Conservation (phyloP, 1,140 invertebrate species). For the Drosophila seguyi region DNA sequence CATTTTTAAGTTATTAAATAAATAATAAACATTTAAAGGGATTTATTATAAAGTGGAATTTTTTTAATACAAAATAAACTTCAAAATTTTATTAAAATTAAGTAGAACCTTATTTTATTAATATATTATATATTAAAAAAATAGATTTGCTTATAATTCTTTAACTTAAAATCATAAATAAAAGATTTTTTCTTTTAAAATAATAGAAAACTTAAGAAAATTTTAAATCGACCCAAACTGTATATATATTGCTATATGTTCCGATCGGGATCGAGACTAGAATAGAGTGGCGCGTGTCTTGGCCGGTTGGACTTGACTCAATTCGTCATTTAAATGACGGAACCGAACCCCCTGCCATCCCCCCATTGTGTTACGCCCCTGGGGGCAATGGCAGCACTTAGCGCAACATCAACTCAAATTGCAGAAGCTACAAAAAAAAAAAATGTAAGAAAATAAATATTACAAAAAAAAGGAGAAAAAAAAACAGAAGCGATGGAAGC, state of each 20-base stretch:
- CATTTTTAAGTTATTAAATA: too few species aligned
- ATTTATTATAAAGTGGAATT: not conserved
- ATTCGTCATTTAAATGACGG: conserved; percentile 79
- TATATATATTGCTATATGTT: not conserved
- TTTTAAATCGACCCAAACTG: not conserved
- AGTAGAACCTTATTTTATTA: not conserved
- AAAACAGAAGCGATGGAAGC: conserved; percentile 13
- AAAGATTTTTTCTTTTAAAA: too few species aligned
- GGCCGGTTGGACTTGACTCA: conserved; percentile 72
- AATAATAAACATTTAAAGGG: not conserved
- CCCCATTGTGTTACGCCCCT: conserved; percentile 13
- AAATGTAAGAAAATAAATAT: conserved; percentile 14
- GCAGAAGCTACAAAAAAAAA: conserved; percentile 29
- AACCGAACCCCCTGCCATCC: conserved; percentile 11
- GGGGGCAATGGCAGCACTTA: conserved; percentile 71
- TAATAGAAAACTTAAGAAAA: too few species aligned
- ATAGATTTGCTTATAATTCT: not conserved
- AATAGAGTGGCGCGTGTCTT: conserved; percentile 50
- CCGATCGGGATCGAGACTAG: conserved; percentile 1
- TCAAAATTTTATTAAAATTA: too few species aligned
- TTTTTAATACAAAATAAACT: too few species aligned
- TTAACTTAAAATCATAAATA: not conserved
- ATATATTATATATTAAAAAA: not conserved
- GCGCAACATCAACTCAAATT: conserved; percentile 79
- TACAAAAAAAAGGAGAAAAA: conserved; percentile 11